Evolutionary conservation across 2,113 vertebrate genomes (phyloP).

Genomic region (Saccopteryx leptura): DNA sequence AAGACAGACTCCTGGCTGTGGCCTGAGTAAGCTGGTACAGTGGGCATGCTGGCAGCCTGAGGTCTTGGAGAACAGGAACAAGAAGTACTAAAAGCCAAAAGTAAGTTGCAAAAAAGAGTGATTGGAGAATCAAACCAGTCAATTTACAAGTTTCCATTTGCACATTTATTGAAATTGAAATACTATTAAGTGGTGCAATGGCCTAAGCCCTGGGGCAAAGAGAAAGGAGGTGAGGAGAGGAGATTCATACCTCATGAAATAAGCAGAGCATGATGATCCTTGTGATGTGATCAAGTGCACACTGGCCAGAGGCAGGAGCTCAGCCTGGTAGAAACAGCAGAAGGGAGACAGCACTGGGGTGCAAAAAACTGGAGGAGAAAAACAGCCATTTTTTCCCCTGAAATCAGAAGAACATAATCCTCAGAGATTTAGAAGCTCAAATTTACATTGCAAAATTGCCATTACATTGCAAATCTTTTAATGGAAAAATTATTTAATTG

Average conservation of each 20-base stretch:
- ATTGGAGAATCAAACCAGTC: background rate
- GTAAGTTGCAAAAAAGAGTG: background rate
- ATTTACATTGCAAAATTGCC: constrained; percentile 14
- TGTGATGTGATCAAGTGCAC: background rate
- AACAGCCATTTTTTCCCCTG: background rate
- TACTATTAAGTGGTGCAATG: background rate
- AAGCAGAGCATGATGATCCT: background rate
- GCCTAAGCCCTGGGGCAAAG: background rate
- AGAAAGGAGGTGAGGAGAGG: background rate
- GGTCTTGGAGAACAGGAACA: background rate
- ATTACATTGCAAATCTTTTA: background rate
- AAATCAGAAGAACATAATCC: background rate
- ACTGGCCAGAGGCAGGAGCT: background rate
- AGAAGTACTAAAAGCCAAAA: background rate
- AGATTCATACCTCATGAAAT: background rate
- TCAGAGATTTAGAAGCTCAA: background rate
- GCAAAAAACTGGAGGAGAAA: background rate
- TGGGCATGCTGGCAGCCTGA: background rate
- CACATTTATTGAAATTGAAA: background rate
- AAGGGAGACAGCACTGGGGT: background rate
- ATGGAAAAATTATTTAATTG: background rate
- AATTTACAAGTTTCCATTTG: background rate
- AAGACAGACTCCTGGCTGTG: background rate
- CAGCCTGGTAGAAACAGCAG: background rate
- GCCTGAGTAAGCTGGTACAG: background rate